Evolutionary conservation across 2,888 invertebrate species (phyloP).

Genomic region (Drosophila pseudotalamancana): DNA sequence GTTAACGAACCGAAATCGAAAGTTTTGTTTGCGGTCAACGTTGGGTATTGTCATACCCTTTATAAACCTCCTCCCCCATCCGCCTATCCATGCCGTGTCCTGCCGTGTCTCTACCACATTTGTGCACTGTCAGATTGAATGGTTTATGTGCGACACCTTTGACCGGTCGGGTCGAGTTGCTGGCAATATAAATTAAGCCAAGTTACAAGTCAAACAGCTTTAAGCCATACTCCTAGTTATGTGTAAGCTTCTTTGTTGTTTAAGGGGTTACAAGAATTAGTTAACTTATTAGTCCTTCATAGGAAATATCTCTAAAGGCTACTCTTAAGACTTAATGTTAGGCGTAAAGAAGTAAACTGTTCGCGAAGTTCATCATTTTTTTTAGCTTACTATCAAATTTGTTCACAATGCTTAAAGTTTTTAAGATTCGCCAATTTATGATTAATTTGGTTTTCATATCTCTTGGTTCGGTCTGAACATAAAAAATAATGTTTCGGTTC

Average conservation of each 20-base stretch:
- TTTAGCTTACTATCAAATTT: too few relatives aligned
- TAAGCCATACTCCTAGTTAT: conserved; percentile 31
- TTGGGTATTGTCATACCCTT: conserved; percentile 51
- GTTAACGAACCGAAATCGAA: conserved; percentile 76
- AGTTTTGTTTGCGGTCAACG: conserved; percentile 69
- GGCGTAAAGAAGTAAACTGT: too few relatives aligned
- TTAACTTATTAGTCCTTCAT: too few relatives aligned
- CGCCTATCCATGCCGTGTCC: not conserved
- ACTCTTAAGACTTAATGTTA: too few relatives aligned
- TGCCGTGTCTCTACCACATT: conserved; percentile 32
- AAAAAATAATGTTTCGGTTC: conserved; percentile 40
- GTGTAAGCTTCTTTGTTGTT: too few relatives aligned
- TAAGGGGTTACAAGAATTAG: too few relatives aligned
- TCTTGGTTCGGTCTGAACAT: conserved; percentile 5
- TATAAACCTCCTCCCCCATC: conserved; percentile 4
- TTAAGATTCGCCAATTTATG: not conserved
- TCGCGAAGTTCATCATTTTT: too few relatives aligned
- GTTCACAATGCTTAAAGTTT: not conserved
- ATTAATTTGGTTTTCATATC: conserved; percentile 18
- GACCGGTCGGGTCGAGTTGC: conserved; percentile 65
- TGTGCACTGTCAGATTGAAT: conserved; percentile 75
- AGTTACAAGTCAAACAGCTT: conserved; percentile 35
- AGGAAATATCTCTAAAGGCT: too few relatives aligned
- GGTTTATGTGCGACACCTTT: conserved; percentile 77
- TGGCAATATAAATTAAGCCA: conserved; percentile 75